phyloP scores from a whole-genome alignment of 2,797 vertebrate species.

The Eulemur rubriventer region DNA sequence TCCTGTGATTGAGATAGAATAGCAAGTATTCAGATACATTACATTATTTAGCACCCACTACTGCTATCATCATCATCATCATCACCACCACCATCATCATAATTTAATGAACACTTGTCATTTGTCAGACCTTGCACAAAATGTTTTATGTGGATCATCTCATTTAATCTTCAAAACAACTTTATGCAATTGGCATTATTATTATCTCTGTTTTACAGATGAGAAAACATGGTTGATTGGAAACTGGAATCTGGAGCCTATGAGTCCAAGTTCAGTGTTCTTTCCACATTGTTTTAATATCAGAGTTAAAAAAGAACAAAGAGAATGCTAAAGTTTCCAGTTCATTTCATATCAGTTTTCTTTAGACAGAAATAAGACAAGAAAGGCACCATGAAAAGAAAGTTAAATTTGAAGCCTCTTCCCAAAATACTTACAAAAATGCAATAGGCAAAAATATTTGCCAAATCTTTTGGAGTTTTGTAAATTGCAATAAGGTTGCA shows the following conservation, averaged over 20 bases:
- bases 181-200: neutral
- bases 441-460: constrained; percentile 52
- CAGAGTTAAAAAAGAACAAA: constrained; percentile 64
- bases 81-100: neutral
- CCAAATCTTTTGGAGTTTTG: constrained; percentile 29
- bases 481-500: constrained; percentile 8
- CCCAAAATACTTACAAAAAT: constrained; percentile 70
- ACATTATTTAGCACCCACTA: neutral
- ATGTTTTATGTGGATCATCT: neutral
- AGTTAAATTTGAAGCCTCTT: constrained; percentile 59
- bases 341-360: constrained; percentile 70
- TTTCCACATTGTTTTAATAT: constrained; percentile 73
- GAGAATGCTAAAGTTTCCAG: constrained; percentile 70
- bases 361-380: constrained; percentile 73
- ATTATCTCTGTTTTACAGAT: constrained; percentile 53
- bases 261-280: constrained; percentile 27
- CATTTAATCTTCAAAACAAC: constrained; percentile 1
- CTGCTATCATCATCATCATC: neutral
- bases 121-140: neutral
- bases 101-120: neutral
- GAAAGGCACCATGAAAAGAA: constrained; percentile 70
- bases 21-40: neutral
- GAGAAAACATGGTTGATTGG: constrained; percentile 28
- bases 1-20: neutral
- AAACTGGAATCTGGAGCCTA: neutral